Conservation (phyloP, 2,888 invertebrate species). For the Cryptus viduatorius region DNA sequence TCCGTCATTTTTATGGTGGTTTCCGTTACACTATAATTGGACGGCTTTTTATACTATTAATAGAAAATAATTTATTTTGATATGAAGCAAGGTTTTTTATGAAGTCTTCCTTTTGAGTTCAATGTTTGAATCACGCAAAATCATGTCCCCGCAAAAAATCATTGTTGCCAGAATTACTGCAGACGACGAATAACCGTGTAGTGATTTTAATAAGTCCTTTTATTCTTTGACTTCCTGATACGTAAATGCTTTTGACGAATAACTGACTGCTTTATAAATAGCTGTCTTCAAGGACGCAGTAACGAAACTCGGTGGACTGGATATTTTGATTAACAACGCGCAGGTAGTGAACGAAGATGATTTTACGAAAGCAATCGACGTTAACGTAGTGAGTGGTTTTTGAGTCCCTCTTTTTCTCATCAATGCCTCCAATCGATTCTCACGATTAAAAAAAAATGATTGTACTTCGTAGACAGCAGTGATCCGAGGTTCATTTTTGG, state of each 20-base stretch:
- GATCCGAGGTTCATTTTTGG: conserved; percentile 83
- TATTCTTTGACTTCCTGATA: background rate
- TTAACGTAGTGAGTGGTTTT: conserved; percentile 80
- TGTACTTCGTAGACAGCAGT: conserved; percentile 82
- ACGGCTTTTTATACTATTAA: background rate
- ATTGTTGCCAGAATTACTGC: too few species aligned
- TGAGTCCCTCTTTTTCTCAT: background rate
- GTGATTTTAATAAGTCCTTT: background rate
- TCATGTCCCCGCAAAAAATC: too few species aligned
- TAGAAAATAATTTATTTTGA: background rate
- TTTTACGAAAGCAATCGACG: conserved; percentile 78
- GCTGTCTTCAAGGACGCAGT: conserved; percentile 85
- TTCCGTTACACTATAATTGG: background rate
- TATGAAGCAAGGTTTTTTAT: background rate
- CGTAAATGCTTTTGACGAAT: background rate
- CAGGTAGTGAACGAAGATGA: conserved; percentile 80
- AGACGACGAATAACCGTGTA: too few species aligned
- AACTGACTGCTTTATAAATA: conserved; percentile 70
- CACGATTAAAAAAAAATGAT: conserved; percentile 56
- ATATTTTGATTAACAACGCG: conserved; percentile 86
- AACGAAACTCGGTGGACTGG: conserved; percentile 85
- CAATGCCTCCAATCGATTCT: conserved; percentile 17
- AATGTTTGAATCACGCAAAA: too few species aligned
- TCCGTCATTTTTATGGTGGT: too few species aligned
- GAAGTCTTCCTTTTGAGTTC: background rate